A percentile compares a stretch with the other conserved stretches of the same genome.
Evolutionary conservation across 2,888 invertebrate genomes (phyloP).

Genomic region (Ennomos fuscantarius): DNA sequence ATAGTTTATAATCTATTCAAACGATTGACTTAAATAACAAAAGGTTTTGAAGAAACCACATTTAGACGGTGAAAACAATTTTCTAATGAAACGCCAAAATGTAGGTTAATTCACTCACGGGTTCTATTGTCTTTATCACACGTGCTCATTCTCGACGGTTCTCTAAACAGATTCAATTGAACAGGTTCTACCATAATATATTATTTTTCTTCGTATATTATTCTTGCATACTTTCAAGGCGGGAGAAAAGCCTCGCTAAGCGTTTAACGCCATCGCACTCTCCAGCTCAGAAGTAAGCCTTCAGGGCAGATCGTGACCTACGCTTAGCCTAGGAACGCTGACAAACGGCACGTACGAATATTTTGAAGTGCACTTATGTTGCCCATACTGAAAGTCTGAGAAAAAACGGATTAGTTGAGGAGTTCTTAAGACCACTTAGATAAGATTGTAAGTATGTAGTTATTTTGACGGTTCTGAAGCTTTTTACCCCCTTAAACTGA

Average conservation of each 20-base stretch:
- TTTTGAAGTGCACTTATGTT: slow-evolving; percentile 35
- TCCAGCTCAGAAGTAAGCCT: slow-evolving; percentile 40
- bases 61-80: no score
- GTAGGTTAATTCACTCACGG: no score
- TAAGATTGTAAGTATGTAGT: not conserved
- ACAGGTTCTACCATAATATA: no score
- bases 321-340: slow-evolving; percentile 39
- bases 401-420: slow-evolving; percentile 19
- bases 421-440: slow-evolving; percentile 5
- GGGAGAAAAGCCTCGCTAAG: slow-evolving; percentile 5
- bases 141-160: no score
- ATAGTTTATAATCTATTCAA: no score
- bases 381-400: slow-evolving; percentile 10
- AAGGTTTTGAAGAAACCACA: no score
- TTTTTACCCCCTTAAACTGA: no score
- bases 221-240: slow-evolving; percentile 3
- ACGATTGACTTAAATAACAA: no score
- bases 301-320: slow-evolving; percentile 53
- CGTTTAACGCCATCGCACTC: slow-evolving; percentile 16
- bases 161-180: no score
- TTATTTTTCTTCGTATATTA: not conserved
- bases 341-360: slow-evolving; percentile 46
- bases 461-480: not conserved
- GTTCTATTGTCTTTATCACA: no score
- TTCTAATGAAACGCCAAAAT: no score